These are phyloP conservation scores for Silurus lanzhouensis DNA, from an alignment of 2,797 vertebrate species.

Conservation along the genomic window DNA sequence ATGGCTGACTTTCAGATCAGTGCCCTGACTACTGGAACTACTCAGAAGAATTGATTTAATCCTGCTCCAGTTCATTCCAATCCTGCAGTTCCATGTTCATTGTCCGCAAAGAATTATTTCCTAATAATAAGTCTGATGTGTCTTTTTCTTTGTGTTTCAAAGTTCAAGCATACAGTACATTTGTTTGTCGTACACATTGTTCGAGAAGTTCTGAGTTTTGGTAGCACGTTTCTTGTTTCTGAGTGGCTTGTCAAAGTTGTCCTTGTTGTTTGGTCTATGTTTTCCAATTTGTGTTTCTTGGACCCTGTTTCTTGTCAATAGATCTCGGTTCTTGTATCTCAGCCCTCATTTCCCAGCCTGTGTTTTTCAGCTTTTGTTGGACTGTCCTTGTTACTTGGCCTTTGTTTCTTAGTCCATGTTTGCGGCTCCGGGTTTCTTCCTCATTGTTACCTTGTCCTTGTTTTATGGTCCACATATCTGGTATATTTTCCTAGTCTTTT, in stretches of 20 bases:
- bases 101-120: background rate
- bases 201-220: background rate
- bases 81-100: background rate
- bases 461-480: background rate
- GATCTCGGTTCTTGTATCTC: background rate
- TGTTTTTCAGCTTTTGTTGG: background rate
- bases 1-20: too few relatives aligned
- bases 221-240: background rate
- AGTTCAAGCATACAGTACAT: background rate
- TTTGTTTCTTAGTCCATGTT: background rate
- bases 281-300: background rate
- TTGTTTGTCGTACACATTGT: background rate
- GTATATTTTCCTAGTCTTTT: slow-evolving; percentile 10
- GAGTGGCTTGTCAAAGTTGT: slow-evolving; percentile 4
- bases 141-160: background rate
- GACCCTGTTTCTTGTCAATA: background rate
- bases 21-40: too few relatives aligned
- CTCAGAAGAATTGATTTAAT: background rate
- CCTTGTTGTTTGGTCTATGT: background rate
- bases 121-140: background rate
- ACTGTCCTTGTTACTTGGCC: background rate
- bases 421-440: background rate
- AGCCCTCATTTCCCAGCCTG: background rate
- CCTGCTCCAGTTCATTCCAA: background rate
- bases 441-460: background rate